phyloP scores from a whole-genome alignment of 2,113 vertebrate genomes.

The Bubo blakistoni region DNA sequence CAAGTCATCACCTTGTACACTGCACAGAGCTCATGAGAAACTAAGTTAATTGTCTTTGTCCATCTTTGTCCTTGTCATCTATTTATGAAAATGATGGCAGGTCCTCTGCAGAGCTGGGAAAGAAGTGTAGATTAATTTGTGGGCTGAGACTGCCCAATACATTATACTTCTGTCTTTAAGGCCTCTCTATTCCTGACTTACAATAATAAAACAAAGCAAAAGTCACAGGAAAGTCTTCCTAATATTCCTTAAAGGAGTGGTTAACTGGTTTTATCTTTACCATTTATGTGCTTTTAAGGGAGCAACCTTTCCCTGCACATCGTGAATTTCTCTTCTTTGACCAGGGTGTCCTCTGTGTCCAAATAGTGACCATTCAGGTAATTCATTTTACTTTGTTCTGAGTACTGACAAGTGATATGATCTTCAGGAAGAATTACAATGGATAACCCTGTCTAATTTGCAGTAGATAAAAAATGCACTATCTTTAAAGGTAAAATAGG shows the following conservation, averaged over 20 bases:
- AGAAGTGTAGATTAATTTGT: not conserved
- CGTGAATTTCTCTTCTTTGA: not conserved
- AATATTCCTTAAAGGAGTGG: not conserved
- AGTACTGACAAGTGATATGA: not conserved
- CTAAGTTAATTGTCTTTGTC: conserved; percentile 44
- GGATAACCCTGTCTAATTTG: not conserved
- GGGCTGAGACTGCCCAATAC: not conserved
- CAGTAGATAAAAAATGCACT: not conserved
- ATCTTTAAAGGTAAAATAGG: not conserved
- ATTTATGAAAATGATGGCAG: conserved; percentile 28
- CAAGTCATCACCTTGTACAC: not conserved
- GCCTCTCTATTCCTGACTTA: not conserved
- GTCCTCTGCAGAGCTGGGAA: not conserved
- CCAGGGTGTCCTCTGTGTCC: not conserved
- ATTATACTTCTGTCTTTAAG: conserved; percentile 12
- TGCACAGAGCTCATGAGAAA: not conserved
- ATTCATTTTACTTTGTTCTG: not conserved
- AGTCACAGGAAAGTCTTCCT: conserved; percentile 28
- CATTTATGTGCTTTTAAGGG: not conserved
- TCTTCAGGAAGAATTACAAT: not conserved
- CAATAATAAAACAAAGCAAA: not conserved
- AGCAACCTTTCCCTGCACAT: not conserved
- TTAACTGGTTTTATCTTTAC: not conserved
- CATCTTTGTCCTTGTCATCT: conserved; percentile 48
- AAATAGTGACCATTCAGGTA: not conserved